phyloP scores from a whole-genome alignment of 2,797 vertebrate species.

The Dallia pectoralis region DNA sequence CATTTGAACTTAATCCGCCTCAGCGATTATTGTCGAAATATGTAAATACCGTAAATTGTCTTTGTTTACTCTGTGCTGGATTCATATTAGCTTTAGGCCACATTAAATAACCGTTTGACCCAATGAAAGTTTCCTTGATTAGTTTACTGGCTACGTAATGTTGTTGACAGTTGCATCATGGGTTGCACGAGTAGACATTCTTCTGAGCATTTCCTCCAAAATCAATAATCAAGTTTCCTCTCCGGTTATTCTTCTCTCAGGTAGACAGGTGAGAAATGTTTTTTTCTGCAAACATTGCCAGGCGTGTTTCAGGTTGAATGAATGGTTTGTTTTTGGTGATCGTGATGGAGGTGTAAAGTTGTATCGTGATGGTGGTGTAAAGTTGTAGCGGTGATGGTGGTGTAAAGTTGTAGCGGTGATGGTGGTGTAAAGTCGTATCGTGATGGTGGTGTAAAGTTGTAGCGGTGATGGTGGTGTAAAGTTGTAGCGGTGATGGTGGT shows the following conservation, averaged over 20 bases:
- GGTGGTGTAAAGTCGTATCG: not conserved
- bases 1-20: not conserved
- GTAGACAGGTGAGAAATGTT: not conserved
- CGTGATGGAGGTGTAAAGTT: too few relatives aligned
- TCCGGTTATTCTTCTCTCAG: not conserved
- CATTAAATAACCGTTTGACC: not conserved
- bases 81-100: not conserved
- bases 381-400: conserved; percentile 16
- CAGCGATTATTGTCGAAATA: not conserved
- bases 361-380: not conserved
- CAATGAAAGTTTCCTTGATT: not conserved
- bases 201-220: not conserved
- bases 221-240: not conserved
- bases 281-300: not conserved
- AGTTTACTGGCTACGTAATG: not conserved
- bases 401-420: too few relatives aligned
- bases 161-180: not conserved
- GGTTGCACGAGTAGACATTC: not conserved
- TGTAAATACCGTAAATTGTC: not conserved
- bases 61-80: not conserved
- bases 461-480: not conserved
- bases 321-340: not conserved
- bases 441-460: conserved; percentile 16
- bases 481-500: conserved; percentile 15
- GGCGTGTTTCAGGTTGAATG: not conserved